phyloP scores from a whole-genome alignment of 2,888 invertebrate genomes.

The Caenorhabditis doughertyi region DNA sequence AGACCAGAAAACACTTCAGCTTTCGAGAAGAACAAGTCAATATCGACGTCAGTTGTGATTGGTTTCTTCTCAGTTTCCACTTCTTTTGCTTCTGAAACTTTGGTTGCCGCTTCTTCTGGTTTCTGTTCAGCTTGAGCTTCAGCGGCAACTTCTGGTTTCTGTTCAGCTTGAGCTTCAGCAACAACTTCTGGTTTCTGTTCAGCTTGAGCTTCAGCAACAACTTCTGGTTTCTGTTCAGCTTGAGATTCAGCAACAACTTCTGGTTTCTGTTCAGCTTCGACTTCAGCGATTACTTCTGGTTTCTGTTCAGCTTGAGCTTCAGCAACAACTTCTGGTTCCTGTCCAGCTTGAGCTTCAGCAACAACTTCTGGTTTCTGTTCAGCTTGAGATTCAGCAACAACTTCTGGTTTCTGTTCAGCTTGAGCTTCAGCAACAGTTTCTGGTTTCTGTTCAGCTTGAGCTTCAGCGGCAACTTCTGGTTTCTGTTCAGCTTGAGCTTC shows the following conservation, averaged over 20 bases:
- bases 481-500: background rate
- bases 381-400: background rate
- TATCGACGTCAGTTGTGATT: conserved; percentile 6
- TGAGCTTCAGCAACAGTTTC: conserved; percentile 26
- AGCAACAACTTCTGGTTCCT: conserved; percentile 13
- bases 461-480: background rate
- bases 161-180: too few species aligned
- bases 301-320: conserved; percentile 21
- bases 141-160: too few species aligned
- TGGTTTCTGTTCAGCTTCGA: background rate
- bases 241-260: conserved; percentile 7
- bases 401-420: background rate
- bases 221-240: conserved; percentile 26
- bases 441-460: conserved; percentile 1
- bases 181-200: conserved; percentile 16
- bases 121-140: too few species aligned
- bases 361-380: conserved; percentile 4
- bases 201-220: conserved; percentile 17
- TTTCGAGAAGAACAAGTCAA: conserved; percentile 15
- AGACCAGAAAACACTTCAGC: background rate
- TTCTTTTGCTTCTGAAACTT: background rate
- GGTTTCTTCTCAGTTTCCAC: background rate
- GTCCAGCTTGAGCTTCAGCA: conserved; percentile 33
- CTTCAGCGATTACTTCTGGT: conserved; percentile 28
- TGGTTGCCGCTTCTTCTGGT: conserved; percentile 12